Evolutionary conservation across 2,888 invertebrate genomes (phyloP).

Genomic region (Gibbula magus): DNA sequence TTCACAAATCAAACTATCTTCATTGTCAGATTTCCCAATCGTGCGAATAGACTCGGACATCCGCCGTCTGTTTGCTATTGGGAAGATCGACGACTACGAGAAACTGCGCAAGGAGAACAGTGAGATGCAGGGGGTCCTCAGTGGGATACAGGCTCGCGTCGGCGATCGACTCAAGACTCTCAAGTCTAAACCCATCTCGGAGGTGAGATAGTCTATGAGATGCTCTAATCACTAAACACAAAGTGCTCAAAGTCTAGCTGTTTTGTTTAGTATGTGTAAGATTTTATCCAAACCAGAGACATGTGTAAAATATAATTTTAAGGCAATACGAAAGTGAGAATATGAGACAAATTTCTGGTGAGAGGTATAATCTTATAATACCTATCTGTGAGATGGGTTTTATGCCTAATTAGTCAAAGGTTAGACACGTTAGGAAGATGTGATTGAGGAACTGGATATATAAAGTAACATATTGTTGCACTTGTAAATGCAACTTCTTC

Average conservation of each 20-base stretch:
- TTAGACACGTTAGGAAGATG: too few species aligned
- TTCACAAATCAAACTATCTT: not conserved
- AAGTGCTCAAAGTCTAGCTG: too few species aligned
- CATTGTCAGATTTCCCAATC: conserved; percentile 35
- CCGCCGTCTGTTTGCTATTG: conserved; percentile 69
- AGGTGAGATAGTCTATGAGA: conserved; percentile 46
- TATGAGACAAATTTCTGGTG: too few species aligned
- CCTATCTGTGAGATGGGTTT: too few species aligned
- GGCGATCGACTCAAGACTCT: conserved; percentile 60
- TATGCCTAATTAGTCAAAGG: too few species aligned
- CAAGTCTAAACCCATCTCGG: conserved; percentile 50
- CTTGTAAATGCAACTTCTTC: too few species aligned
- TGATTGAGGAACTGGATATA: too few species aligned
- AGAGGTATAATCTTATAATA: too few species aligned
- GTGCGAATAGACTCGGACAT: conserved; percentile 65
- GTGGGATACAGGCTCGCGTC: conserved; percentile 67
- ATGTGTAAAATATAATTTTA: too few species aligned
- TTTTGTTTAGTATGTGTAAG: too few species aligned
- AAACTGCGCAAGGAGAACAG: conserved; percentile 70
- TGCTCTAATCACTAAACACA: not conserved
- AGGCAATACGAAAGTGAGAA: not conserved
- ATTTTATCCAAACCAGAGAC: too few species aligned
- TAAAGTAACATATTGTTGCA: too few species aligned
- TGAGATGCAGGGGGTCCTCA: conserved; percentile 64
- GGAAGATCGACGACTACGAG: conserved; percentile 73